Base-by-base conservation (phyloP, 1,140 invertebrate genomes). In the Heliconius himera region DNA sequence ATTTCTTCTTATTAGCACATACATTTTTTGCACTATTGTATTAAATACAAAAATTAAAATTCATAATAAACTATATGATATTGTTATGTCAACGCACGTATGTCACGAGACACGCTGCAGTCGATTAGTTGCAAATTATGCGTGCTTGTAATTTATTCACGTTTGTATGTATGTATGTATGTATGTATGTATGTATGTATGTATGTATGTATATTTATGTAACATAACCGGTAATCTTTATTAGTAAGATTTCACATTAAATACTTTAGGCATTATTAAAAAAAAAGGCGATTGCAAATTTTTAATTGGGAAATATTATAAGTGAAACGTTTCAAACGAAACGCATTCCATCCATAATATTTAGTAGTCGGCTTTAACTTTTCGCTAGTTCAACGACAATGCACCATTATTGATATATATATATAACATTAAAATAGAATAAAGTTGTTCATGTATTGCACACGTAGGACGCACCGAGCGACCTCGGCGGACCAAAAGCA, bases 401-500 rank as follows among this genome's bases (percentile, higher is more conserved):
- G 60, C 22, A 26, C 29, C 26, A 66, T 26, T 66, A 66, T 66
- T 29, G 26, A 66, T 76, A 18, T 74, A 22, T 33, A 66, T 76
- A 18, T 74, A 22, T 33, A 66, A 77, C 73, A 66, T 71, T 81
- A 78, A 73, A 77, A 81, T 74, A 76, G 60, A 66, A 75, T 74
- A 77, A 46, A 75, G 6, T 46, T 13, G 71, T 84, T 84, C 80
- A 82, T 81, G 81, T 88, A 87, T 86, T 84, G 80, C 84, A 87
- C 80, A 90, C 87, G 88, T 92, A 92, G 88, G 87, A 92, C 89
- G 87, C 87, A 89, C 88, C 85, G 81, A 87, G 81, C 87, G 91
- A 90, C 92, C 92, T 93, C 91, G 92, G 70, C 91, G 85, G 79
- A 91, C 89, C 89, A 92, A 94, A 94, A 94, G 90, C 90, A 94